Base-by-base conservation (phyloP, 2,888 invertebrate species). In the Eupithecia abbreviata region DNA sequence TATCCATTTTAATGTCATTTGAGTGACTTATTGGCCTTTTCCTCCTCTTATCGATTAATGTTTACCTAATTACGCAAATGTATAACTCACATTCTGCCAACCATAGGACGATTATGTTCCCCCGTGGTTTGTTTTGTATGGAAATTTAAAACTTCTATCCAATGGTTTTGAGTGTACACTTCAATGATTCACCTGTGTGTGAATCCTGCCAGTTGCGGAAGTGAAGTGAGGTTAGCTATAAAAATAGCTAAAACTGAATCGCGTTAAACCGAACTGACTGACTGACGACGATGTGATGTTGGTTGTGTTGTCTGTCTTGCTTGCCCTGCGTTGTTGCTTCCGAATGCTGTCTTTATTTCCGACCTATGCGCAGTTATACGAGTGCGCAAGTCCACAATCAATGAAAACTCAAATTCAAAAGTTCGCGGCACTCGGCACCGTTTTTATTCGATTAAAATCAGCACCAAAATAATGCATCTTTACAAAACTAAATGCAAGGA, bases 221-320 rank as follows among this genome's bases (percentile, higher is more conserved):
- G 91, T 93, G 85, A 89, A 89, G 91, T 93, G 90, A 93, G 93
- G 93, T 93, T 93, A 93, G 87, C 89, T 90, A 87, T 87, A 89
- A 90, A 91, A 93, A 92, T 92, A 92, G 90, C 89, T 87, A 85
- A 88, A 89, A 87, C 87, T 84, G 85, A 84, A 84, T 85, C 85
- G 87, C 88, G 90, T 91, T 91, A 92, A 90, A 91, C 90, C 91
- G 84, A 47, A 83, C 84, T 82, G 43, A 42, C 12, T 43, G 71
- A 66, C 71, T 18, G 65, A 47, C 43, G 15, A 62, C 47, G 41
- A 47, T 4, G 42, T 68, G 68, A 51, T 58, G 43, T 41, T 45
- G 84, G n/a, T 55, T 55, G n/a, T 55, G 13, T 51, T n/a, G 55
- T 43, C 43, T 18, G 51, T n/a, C 51, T 58, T 58, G 55, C n/a